Base-by-base conservation (phyloP, 53 echinoderm and acorn worm species). In the Stichopus horrens region DNA sequence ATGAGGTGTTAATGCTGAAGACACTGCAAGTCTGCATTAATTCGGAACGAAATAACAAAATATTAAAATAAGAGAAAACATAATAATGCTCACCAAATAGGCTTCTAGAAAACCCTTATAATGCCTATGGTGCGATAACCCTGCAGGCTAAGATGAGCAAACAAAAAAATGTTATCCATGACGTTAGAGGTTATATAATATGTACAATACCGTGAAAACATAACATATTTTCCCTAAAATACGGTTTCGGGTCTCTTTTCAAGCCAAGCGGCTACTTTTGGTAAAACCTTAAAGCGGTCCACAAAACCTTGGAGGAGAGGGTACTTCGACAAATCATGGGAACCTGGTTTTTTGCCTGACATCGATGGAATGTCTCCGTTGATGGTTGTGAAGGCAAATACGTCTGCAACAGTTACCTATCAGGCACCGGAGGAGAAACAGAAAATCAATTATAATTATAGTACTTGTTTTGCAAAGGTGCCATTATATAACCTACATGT, bases 301-400 rank as follows among this genome's bases (percentile, higher is more conserved):
- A 77, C 77, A 77, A 77, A 77, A 23, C 77, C 77, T 53, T 77
- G 14, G 7, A 77, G 54, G 16, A 77, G 77, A 77, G 52, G 52
- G 77, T 52, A 77, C 9, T 77, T 51, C 6, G 16, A 16, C 52
- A 52, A 77, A 6, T 21, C 16, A 6, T 11, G 16, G 16, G 16
- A 11, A 77, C 77, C 77, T 16, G 54, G 52, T 52, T 51, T 9
- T 51, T 77, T 53, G 16, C 77, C 77, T 21, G 54, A 16, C 21
- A 77, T 23, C 54, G 53, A 10, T 77, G 77, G 23, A 37, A 52
- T 16, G 16, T 37, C 52, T 16, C 37, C 77, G 9, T 77, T 21
- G 37, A 77, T 21, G 7, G 9, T 5, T 21, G 54, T 23, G 53
- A 77, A 77, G 6, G 54, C 13, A 8, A 52, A 16, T 37, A 77